Evolutionary conservation across 2,797 vertebrate genomes (phyloP).

Genomic region (Neosilurus hyrtlii): DNA sequence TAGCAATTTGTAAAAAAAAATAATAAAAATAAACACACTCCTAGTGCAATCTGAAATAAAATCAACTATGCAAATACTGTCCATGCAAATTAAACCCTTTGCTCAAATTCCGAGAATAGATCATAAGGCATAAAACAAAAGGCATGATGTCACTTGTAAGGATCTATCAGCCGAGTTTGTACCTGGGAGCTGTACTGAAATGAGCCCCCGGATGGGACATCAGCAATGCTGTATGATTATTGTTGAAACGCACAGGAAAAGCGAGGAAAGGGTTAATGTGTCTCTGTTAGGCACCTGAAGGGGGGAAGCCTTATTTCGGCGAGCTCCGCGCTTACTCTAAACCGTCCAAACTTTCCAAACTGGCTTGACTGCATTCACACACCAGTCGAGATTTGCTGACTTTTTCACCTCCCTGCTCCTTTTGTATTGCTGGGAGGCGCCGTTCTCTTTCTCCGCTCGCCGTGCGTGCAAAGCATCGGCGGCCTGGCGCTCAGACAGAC

Average conservation of each 20-base stretch:
- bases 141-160: not conserved
- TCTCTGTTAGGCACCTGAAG: slow-evolving; percentile 69
- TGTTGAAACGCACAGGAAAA: slow-evolving; percentile 28
- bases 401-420: slow-evolving; percentile 70
- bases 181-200: not conserved
- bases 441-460: slow-evolving; percentile 57
- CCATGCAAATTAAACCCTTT: slow-evolving; percentile 55
- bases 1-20: slow-evolving; percentile 68
- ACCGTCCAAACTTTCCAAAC: slow-evolving; percentile 68
- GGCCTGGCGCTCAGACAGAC: slow-evolving; percentile 59
- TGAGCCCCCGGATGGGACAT: too few relatives aligned
- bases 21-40: too few relatives aligned
- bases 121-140: slow-evolving; percentile 3
- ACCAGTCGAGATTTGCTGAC: slow-evolving; percentile 64
- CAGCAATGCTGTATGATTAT: not conserved
- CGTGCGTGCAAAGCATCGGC: slow-evolving; percentile 63
- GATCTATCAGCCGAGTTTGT: too few relatives aligned
- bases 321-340: slow-evolving; percentile 59
- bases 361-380: slow-evolving; percentile 74
- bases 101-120: not conserved
- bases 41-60: slow-evolving; percentile 65
- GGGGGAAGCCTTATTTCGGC: slow-evolving; percentile 72
- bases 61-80: slow-evolving; percentile 69
- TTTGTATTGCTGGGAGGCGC: slow-evolving; percentile 54
- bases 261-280: slow-evolving; percentile 76